Evolutionary conservation across 2,888 invertebrate genomes (phyloP), one percentile per base, ranked within the genome.

Genomic region (Harpalus rufipes): DNA sequence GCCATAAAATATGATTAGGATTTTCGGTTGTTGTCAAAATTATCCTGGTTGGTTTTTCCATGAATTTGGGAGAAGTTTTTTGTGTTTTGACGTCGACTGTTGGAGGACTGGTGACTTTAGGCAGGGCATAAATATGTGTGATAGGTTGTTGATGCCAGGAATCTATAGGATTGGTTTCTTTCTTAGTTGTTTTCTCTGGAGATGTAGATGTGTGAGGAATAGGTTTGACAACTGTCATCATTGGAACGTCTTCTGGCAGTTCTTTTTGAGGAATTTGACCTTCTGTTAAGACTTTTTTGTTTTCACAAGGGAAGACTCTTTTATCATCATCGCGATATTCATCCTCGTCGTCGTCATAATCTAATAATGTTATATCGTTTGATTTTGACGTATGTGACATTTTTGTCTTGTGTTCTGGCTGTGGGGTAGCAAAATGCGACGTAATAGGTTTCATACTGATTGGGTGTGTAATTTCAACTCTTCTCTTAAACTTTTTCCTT

Each of bases 401-500:
- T 59, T 59, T 59, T 59, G 14, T 51, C 44, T 51, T 51, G 44
- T 51, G 44, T 51, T 51, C 12, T 7, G 12, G 44, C 12, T 51
- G 44, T 51, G 32, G 32, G 32, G 32, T 32, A 25, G 25, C 25
- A 32, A 32, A 32, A 32, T 32, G 32, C 6, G 32, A 32, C 44
- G 12, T 12, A 51, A 51, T 51, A 51, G 44, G 44, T 10, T 51
- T 51, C 44, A 51, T 51, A 51, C 32, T 32, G 32, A 32, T 32
- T 7, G 14, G 56, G 10, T 56, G n/a, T 32, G 44, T 12, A 51
- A 12, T 51, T 51, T 51, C 44, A 12, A 51, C 25, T 63, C 63
- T 63, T 1, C 14, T 14, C 16, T 63, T 63, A 18, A 74, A 39
- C 12, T 44, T 44, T 44, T 44, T 74, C 14, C 44, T 74, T n/a